Evolutionary conservation across 2,888 invertebrate species (phyloP).

Genomic region (Nesidiocoris tenuis): DNA sequence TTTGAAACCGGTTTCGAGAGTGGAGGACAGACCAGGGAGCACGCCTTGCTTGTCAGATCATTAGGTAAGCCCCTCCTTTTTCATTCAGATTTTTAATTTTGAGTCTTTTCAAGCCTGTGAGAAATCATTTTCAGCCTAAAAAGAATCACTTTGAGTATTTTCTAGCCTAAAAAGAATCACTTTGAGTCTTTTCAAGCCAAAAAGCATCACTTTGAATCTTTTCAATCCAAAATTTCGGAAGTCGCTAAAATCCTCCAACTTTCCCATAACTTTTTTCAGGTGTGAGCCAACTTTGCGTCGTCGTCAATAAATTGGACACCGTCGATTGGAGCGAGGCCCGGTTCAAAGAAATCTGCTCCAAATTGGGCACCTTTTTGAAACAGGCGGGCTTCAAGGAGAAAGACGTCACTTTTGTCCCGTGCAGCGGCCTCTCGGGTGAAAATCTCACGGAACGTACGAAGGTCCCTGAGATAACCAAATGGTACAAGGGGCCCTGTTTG

Average conservation of each 20-base stretch:
- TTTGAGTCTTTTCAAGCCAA: no score
- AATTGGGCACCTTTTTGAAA: conserved; percentile 78
- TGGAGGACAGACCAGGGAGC: conserved; percentile 97
- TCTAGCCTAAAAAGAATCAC: no score
- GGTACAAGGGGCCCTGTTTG: conserved; percentile 83
- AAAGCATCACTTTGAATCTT: no score
- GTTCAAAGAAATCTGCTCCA: conserved; percentile 83
- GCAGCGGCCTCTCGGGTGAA: conserved; percentile 94
- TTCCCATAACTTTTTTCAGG: no score
- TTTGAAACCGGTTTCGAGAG: conserved; percentile 98
- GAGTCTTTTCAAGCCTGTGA: background rate
- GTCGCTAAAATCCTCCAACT: no score
- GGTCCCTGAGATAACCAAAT: conserved; percentile 60
- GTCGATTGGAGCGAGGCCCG: conserved; percentile 88
- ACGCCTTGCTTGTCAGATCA: conserved; percentile 87
- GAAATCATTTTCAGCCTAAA: no score
- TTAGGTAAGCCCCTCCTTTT: conserved; percentile 57
- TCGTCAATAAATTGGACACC: conserved; percentile 96
- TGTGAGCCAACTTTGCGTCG: conserved; percentile 89
- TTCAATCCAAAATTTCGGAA: no score
- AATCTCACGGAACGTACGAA: conserved; percentile 72
- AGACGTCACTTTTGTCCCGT: conserved; percentile 87
- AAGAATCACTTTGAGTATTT: no score
- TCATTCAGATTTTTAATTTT: background rate
- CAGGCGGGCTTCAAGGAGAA: conserved; percentile 88